Base-by-base conservation (phyloP, 2,113 vertebrate genomes). In the Serilophus lunatus region DNA sequence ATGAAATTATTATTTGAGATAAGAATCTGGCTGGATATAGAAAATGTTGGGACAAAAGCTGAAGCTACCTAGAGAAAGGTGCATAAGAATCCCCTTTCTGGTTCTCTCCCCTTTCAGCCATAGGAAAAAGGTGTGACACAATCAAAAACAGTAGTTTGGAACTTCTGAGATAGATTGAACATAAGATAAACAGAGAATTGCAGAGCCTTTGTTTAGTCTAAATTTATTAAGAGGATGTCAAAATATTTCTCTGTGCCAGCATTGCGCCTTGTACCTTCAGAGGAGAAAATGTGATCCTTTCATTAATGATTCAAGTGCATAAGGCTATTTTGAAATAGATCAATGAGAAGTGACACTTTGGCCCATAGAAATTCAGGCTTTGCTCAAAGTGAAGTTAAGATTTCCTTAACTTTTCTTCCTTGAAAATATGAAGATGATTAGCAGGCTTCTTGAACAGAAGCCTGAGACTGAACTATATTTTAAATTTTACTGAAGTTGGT, bases 231-330 rank as follows among this genome's bases (percentile, higher is more conserved):
- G 14, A 28, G 35, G 28, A 33, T 45, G 15, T 40, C 44, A 42
- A 66, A 81, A 71, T 19, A 28, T 49, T 86, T 63, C 40, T 61
- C 38, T 74, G n/a, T 80, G 65, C 77, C 40, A 70, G 36, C 45
- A 24, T 18, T 29, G 22, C 11, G 87, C 61, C 77, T 47, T 35
- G 15, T 35, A 51, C 49, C 54, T 56, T 49, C 59, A 42, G 45
- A 65, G 72, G 71, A 64, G 54, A 33, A 80, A 56, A 66, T 1
- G 7, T 74, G 87, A 92, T 78, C 80, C 63, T 84, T 85, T 92
- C 70, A 81, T 95, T 90, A 92, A 97, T 82, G 91, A 97, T 92
- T 95, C 74, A 82, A 82, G 82, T 25, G 54, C 8, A 57, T 24
- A 25, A 53, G 68, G 77, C 68, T 92, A 91, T 94, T 94, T 91